Evolutionary conservation across 2,113 vertebrate genomes (phyloP).

Genomic region (Lagopus muta): DNA sequence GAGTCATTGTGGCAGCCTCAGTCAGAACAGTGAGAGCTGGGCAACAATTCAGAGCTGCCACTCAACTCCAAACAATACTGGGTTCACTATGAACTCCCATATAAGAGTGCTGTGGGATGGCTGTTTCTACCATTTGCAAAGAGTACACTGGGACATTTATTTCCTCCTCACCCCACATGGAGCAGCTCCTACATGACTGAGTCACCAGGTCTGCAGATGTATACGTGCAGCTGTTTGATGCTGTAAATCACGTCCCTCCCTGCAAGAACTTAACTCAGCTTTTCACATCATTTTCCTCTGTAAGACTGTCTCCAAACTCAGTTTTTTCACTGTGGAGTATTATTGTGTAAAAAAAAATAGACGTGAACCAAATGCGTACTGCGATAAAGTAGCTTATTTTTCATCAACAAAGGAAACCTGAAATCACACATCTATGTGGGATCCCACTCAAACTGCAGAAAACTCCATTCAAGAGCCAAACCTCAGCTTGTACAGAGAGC

Average conservation of each 20-base stretch:
- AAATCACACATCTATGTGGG: neutral
- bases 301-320: neutral
- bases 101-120: neutral
- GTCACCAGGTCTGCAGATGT: neutral
- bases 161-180: neutral
- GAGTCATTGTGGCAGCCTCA: neutral
- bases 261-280: neutral
- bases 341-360: neutral
- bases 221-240: neutral
- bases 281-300: neutral
- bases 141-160: neutral
- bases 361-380: neutral
- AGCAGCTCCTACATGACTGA: neutral
- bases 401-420: neutral
- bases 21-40: neutral
- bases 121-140: neutral
- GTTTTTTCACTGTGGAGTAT: neutral
- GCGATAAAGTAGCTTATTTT: neutral
- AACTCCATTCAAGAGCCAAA: neutral
- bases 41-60: constrained; percentile 14
- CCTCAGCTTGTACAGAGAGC: neutral
- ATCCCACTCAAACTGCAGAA: neutral
- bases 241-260: neutral
- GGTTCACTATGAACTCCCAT: neutral
- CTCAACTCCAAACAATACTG: neutral